Conservation (phyloP, 2,113 vertebrate genomes). For the Acrocephalus arundinaceus region DNA sequence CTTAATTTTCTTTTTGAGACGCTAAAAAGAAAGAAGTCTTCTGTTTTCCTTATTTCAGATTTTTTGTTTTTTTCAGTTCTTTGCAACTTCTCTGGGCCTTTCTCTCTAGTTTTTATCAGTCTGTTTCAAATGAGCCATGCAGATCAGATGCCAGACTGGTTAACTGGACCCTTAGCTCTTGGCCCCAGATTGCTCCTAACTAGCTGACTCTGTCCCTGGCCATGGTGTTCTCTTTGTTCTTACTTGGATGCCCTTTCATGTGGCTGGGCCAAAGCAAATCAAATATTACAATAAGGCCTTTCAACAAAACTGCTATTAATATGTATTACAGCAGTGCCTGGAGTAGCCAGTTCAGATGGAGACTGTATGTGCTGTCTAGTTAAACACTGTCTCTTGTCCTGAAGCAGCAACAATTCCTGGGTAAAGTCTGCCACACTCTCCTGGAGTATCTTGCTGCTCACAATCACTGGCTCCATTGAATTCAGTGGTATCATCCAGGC, state of each 20-base stretch:
- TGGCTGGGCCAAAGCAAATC: constrained; percentile 30
- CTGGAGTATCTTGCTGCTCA: background rate
- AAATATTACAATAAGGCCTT: constrained; percentile 44
- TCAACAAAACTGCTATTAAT: constrained; percentile 52
- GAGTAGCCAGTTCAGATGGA: background rate
- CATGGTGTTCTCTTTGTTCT: constrained; percentile 1
- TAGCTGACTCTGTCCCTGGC: constrained; percentile 8
- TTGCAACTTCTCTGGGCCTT: background rate
- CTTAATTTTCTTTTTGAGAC: background rate
- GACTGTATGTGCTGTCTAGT: background rate
- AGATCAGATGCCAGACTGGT: background rate
- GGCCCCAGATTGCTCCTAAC: background rate
- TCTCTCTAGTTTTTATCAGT: background rate
- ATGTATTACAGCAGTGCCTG: background rate
- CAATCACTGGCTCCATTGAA: background rate
- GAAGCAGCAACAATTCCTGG: background rate
- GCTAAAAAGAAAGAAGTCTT: background rate
- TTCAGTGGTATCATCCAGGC: background rate
- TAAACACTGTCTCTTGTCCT: background rate
- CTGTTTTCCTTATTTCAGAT: background rate
- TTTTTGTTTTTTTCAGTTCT: background rate
- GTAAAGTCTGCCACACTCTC: background rate
- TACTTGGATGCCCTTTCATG: constrained; percentile 19
- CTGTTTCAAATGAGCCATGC: background rate
- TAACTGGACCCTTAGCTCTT: background rate